A percentile compares a stretch with the other conserved stretches of the same genome.
Evolutionary conservation across 2,113 vertebrate species (phyloP).

Genomic region (Platysteira castanea): DNA sequence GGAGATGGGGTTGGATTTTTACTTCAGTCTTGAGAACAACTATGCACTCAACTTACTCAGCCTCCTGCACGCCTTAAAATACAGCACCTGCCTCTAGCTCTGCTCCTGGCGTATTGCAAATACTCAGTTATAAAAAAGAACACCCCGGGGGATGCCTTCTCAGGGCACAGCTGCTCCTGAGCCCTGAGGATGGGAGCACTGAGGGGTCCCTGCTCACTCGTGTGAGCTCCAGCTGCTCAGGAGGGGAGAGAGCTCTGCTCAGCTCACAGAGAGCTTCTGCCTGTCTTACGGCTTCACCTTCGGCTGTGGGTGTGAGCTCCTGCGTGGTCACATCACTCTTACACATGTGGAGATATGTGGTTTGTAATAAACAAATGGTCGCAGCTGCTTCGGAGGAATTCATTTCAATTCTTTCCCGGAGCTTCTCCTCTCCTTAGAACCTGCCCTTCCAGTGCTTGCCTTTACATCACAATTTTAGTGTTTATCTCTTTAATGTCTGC

Average conservation of each 20-base stretch:
- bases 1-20: neutral
- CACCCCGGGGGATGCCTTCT: neutral
- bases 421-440: neutral
- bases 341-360: rapidly evolving
- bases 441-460: neutral
- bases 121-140: neutral
- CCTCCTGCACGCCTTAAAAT: neutral
- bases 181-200: rapidly evolving
- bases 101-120: neutral
- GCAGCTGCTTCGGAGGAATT: neutral
- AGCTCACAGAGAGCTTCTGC: neutral
- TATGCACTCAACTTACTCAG: neutral
- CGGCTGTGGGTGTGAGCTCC: neutral
- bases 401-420: neutral
- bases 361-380: neutral
- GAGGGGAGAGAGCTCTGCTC: neutral
- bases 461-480: neutral
- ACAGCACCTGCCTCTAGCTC: neutral
- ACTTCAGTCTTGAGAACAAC: neutral
- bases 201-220: rapidly evolving
- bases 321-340: neutral
- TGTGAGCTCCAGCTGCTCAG: neutral
- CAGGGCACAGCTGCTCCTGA: rapidly evolving
- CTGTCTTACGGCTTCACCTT: neutral
- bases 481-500: neutral